Base-by-base conservation (phyloP, 2,797 vertebrate genomes). In the Periparus ater region DNA sequence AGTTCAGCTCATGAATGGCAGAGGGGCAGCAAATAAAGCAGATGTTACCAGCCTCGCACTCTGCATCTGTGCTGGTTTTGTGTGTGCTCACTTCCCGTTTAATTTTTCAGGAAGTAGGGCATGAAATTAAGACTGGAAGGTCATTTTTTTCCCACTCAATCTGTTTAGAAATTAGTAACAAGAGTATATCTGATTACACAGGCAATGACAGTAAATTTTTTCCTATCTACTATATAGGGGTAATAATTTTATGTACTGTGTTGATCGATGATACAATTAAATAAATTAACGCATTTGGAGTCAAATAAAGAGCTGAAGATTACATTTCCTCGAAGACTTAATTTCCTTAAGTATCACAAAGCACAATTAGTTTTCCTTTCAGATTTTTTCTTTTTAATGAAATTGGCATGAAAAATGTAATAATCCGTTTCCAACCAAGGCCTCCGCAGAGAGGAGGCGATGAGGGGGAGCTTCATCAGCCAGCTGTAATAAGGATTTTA, bases 271-370 rank as follows among this genome's bases (percentile, higher is more conserved):
- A 67, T 72, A 78, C 83, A 93, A 94, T 94, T 95, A 96, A 94
- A 96, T 93, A 94, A 94, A 95, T 95, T 92, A 96, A 95, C 34
- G 1, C 76, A 79, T 92, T 90, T 67, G 74, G 89, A 96, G 94
- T 90, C 53, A 6, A 91, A 90, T 91, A 88, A 91, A 96, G 93
- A 95, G 82, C 85, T 73, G 70, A 70, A 96, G 94, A 95, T 96
- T 95, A 85, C 85, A 93, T 95, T 96, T 91, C 85, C 91, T 97
- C 67, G 88, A 96, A 97, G 91, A 93, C 91, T 94, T 97, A 91
- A 96, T 97, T 96, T 95, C 91, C 89, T 77, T 54, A 84, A 94
- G 89, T 88, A 93, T 82, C 67, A 86, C 76, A 86, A 96, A 87
- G 88, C 60, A 90, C 76, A 95, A 89, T 94, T 88, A 88, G 73